phyloP scores from a whole-genome alignment of 1,140 invertebrate genomes.

The Aphis craccivora region DNA sequence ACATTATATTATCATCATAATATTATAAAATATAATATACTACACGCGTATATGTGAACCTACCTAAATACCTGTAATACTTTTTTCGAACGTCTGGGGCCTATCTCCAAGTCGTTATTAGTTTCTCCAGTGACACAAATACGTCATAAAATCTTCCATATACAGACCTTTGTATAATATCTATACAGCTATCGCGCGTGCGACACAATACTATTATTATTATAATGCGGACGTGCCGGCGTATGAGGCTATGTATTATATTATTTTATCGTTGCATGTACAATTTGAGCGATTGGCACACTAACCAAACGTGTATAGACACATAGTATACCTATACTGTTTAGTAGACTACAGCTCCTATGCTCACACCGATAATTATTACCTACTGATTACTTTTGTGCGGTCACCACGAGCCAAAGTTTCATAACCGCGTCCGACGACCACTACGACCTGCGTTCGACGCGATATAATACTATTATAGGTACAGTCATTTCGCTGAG shows the following conservation, averaged over 20 bases:
- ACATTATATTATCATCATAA: neutral
- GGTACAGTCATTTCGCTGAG: neutral
- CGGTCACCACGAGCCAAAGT: neutral
- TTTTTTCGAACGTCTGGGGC: neutral
- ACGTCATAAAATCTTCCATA: neutral
- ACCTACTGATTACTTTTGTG: neutral
- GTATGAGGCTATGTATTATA: neutral
- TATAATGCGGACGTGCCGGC: neutral
- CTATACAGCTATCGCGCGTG: neutral
- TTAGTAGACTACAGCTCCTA: too few species aligned
- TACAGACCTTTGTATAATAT: neutral
- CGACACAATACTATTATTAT: neutral
- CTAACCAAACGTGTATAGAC: neutral
- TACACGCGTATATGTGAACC: too few species aligned
- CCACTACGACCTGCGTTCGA: neutral
- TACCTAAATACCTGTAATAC: neutral
- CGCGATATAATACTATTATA: neutral
- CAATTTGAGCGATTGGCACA: neutral
- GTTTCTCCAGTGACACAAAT: neutral
- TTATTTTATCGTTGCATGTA: neutral
- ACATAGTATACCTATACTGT: neutral
- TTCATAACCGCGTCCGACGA: neutral
- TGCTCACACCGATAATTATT: neutral
- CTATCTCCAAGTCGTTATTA: neutral
- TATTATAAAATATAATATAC: too few species aligned